These are phyloP conservation scores for Ondatra zibethicus DNA, from an alignment of 2,113 vertebrate species.

Conservation along the genomic window DNA sequence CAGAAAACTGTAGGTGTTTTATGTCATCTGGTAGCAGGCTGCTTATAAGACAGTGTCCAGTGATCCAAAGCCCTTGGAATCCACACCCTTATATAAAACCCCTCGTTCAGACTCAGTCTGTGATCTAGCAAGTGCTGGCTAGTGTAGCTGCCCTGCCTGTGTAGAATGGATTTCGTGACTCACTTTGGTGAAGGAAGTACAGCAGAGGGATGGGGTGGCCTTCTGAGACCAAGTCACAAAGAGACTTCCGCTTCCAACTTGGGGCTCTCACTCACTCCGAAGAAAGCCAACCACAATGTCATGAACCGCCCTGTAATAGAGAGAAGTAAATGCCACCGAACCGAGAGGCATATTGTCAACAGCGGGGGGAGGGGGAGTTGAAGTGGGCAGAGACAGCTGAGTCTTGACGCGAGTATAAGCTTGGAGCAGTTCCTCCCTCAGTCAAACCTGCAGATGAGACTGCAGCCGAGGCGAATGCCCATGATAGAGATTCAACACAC, in stretches of 20 bases:
- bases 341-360: neutral
- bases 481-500: neutral
- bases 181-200: neutral
- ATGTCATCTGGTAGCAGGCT: neutral
- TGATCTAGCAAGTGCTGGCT: neutral
- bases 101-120: neutral
- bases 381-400: neutral
- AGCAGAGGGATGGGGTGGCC: neutral
- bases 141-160: neutral
- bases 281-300: neutral
- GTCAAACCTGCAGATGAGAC: neutral
- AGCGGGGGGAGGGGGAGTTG: neutral
- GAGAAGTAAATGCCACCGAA: neutral
- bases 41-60: neutral
- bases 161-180: neutral
- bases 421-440: neutral
- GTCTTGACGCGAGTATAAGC: neutral
- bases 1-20: neutral
- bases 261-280: neutral
- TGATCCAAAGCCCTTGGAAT: neutral
- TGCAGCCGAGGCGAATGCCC: neutral
- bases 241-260: neutral
- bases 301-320: neutral
- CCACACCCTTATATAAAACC: neutral
- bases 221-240: conserved; percentile 11